Evolutionary conservation across 92 coral and sea anemone species (phyloP).

Genomic region (Ricordea florida): DNA sequence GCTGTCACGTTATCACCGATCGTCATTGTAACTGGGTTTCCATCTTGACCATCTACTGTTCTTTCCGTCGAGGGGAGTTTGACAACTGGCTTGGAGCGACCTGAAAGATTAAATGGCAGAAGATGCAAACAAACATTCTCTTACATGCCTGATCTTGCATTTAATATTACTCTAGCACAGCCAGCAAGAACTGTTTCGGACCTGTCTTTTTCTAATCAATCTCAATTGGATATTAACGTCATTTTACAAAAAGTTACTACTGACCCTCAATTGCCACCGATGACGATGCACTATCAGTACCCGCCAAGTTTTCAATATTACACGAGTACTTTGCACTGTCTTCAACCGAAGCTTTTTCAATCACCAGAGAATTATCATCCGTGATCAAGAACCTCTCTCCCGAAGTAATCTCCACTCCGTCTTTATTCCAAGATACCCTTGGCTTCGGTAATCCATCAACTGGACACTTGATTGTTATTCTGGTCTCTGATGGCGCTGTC

Average conservation of each 20-base stretch:
- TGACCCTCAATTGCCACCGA: background rate
- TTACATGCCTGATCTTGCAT: too few species aligned
- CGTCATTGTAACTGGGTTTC: conserved; percentile 20
- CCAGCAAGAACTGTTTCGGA: too few species aligned
- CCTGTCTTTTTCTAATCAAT: too few species aligned
- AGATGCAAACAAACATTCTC: too few species aligned
- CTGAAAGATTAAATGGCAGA: too few species aligned
- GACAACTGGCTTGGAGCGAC: too few species aligned
- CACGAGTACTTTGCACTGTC: conserved; percentile 56
- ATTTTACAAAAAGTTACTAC: conserved; percentile 25
- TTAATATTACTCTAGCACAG: too few species aligned
- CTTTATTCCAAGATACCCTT: conserved; percentile 19
- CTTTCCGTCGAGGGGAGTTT: too few species aligned
- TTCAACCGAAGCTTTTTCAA: conserved; percentile 26
- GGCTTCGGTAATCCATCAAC: conserved; percentile 64
- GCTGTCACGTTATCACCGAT: conserved; percentile 66
- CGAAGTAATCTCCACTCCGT: background rate
- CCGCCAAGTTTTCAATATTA: conserved; percentile 25
- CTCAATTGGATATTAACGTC: too few species aligned
- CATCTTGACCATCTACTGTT: conserved; percentile 9
- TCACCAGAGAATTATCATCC: conserved; percentile 26
- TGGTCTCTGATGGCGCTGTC: conserved; percentile 24
- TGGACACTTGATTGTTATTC: conserved; percentile 53
- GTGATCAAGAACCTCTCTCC: background rate
- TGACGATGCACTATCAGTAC: background rate